These are phyloP conservation scores for Mythimna ferrago DNA, from an alignment of 2,888 invertebrate species.

Conservation along the genomic window DNA sequence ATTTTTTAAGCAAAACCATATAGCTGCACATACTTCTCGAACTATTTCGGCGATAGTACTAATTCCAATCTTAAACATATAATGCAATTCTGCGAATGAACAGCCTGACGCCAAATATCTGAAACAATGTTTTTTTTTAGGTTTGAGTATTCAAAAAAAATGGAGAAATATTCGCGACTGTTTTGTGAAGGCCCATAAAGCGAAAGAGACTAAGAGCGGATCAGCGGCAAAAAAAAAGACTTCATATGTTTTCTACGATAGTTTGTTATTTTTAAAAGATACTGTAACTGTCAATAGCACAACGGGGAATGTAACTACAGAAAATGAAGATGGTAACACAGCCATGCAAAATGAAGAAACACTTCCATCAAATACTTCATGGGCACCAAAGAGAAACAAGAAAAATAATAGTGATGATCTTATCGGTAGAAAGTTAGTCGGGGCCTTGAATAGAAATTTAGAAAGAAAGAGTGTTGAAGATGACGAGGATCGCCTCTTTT, in stretches of 20 bases:
- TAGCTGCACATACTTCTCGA: slow-evolving; percentile 55
- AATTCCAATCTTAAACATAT: slow-evolving; percentile 33
- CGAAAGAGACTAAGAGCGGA: slow-evolving; percentile 33
- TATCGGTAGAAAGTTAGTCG: slow-evolving; percentile 29
- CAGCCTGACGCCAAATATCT: slow-evolving; percentile 43
- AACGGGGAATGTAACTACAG: slow-evolving; percentile 30
- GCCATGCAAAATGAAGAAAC: slow-evolving; percentile 38
- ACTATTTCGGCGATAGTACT: slow-evolving; percentile 60
- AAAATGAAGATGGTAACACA: slow-evolving; percentile 39
- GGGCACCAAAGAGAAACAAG: slow-evolving; percentile 40
- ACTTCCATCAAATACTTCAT: slow-evolving; percentile 30
- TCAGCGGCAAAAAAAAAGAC: slow-evolving; percentile 28
- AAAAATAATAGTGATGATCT: slow-evolving; percentile 29
- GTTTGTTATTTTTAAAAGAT: slow-evolving; percentile 52
- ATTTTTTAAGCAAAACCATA: slow-evolving; percentile 61
- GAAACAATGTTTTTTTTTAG: slow-evolving; percentile 31
- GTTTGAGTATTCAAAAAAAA: slow-evolving; percentile 32
- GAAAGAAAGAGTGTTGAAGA: slow-evolving; percentile 51
- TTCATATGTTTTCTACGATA: slow-evolving; percentile 52
- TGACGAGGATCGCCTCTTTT: slow-evolving; percentile 58
- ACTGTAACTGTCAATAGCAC: slow-evolving; percentile 44
- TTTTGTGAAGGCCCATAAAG: slow-evolving; percentile 48
- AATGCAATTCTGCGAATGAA: too few relatives aligned
- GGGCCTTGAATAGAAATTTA: slow-evolving; percentile 36
- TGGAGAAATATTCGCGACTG: slow-evolving; percentile 37